Conservation (phyloP, 2,797 vertebrate genomes). For the Uromys caudimaculatus region DNA sequence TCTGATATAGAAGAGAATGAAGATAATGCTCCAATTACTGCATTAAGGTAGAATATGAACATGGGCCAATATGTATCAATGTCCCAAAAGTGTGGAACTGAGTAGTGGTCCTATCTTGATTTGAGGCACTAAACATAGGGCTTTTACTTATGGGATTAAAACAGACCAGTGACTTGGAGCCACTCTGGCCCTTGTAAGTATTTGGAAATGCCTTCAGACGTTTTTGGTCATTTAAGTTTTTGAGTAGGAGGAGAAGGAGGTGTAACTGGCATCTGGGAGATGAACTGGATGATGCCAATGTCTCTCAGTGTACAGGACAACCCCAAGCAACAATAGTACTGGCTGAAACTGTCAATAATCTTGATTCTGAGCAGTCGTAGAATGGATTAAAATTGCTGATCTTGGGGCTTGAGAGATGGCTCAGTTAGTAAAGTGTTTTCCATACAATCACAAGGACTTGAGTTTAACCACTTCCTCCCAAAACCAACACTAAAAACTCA, state of each 20-base stretch:
- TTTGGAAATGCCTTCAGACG: neutral
- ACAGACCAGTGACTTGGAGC: neutral
- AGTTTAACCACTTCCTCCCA: neutral
- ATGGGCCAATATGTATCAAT: fast-evolving
- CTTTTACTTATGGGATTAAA: neutral
- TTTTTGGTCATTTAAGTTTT: neutral
- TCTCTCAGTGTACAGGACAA: neutral
- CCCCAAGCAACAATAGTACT: neutral
- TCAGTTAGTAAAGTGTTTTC: neutral
- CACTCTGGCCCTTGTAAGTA: neutral
- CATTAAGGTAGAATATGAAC: neutral
- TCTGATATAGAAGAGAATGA: neutral
- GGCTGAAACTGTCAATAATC: neutral
- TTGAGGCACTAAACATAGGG: neutral
- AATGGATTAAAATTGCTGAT: neutral
- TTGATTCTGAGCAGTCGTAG: neutral
- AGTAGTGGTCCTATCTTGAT: neutral
- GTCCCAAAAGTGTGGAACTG: neutral
- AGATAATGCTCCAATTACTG: neutral
- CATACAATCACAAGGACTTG: no score
- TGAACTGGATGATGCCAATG: neutral
- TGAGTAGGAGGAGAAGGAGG: neutral
- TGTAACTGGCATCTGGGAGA: neutral
- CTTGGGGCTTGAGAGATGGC: neutral
- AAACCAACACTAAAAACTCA: no score